Evolutionary conservation across 2,888 invertebrate species (phyloP).

Genomic region (Rosalia funebris): DNA sequence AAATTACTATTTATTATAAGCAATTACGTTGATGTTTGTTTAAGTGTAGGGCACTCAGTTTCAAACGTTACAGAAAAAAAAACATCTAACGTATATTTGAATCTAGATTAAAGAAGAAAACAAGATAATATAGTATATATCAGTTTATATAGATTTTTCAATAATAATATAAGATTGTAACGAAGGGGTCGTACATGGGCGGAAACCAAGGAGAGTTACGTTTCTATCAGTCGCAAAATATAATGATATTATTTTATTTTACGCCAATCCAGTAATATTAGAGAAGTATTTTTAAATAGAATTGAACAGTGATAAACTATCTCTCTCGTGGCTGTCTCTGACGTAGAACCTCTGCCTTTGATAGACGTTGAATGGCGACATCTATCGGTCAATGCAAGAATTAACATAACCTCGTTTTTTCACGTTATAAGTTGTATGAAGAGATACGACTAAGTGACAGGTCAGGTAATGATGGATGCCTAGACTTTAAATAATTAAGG

Average conservation of each 20-base stretch:
- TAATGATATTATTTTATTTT: conserved; percentile 20
- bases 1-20: conserved; percentile 33
- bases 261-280: conserved; percentile 15
- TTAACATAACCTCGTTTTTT: neutral
- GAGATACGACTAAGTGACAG: no score
- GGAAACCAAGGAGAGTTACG: conserved; percentile 3
- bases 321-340: no score
- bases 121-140: conserved; percentile 12
- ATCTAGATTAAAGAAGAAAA: conserved; percentile 11
- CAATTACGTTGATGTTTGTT: conserved; percentile 32
- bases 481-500: no score
- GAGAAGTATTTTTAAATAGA: conserved; percentile 9
- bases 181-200: neutral
- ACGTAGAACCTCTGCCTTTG: neutral
- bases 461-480: no score
- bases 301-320: conserved; percentile 16
- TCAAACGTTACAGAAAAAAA: conserved; percentile 10
- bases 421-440: no score
- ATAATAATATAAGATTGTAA: conserved; percentile 22
- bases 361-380: neutral
- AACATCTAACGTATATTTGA: conserved; percentile 3
- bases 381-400: neutral
- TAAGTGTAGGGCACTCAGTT: conserved; percentile 33
- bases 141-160: conserved; percentile 27
- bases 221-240: neutral